phyloP scores from a whole-genome alignment of 2,888 invertebrate genomes.

The Rhogogaster chlorosoma region DNA sequence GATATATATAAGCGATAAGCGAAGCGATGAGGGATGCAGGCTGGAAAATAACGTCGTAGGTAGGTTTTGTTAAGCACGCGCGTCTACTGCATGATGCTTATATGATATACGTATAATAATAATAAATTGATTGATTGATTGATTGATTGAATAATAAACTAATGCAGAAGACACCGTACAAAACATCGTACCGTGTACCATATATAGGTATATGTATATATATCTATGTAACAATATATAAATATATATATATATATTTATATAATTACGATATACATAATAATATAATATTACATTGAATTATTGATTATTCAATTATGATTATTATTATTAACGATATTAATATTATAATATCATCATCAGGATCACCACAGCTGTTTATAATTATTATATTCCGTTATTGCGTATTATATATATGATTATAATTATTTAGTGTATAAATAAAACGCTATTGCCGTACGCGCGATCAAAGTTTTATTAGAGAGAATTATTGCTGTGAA shows the following conservation, averaged over 20 bases:
- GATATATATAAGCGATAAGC: background rate
- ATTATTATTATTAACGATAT: background rate
- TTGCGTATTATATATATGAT: too few species aligned
- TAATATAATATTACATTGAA: background rate
- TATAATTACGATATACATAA: background rate
- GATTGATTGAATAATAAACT: background rate
- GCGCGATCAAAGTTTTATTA: too few species aligned
- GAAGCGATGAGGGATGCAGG: background rate
- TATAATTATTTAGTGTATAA: too few species aligned
- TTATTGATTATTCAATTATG: too few species aligned
- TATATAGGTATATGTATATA: background rate
- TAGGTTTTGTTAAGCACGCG: conserved; percentile 2
- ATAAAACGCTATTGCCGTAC: too few species aligned
- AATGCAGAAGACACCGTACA: background rate
- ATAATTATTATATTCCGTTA: too few species aligned
- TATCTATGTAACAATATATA: background rate
- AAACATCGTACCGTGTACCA: background rate
- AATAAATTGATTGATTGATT: too few species aligned
- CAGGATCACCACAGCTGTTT: too few species aligned
- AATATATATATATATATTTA: background rate
- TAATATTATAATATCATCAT: background rate
- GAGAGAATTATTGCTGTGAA: too few species aligned
- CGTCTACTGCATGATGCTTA: conserved; percentile 1
- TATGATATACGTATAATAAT: background rate
- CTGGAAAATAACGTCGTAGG: background rate